Base-by-base conservation (phyloP, 1,140 invertebrate genomes). In the Epicauta chinensis region DNA sequence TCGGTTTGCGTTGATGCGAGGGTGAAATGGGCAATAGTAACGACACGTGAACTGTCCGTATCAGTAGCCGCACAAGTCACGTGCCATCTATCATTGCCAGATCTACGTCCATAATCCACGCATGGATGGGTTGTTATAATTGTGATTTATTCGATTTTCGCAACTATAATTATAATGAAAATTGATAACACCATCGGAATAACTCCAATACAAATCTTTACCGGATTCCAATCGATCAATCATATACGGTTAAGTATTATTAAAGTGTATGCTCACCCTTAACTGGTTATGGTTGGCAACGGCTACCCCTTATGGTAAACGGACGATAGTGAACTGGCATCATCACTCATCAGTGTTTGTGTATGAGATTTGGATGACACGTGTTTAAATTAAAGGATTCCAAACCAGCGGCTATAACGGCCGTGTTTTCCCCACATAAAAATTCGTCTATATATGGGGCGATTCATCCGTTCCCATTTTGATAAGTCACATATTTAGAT, bases 1-100 rank as follows among this genome's bases (percentile, higher is more conserved):
- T 23, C 23, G 4, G 23, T 3, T 23, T 3, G 23, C 7, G 23
- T 23, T 23, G 4, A 23, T 32, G 45, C 17, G 36, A 55, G 38
- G 23, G 15, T 34, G 31, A 34, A 49, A 23, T 23, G 23, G 23
- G 23, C 23, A 23, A 23, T 23, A 23, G 23, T 23, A 23, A 23
- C 4, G 63, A 29, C 63, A 65, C 63, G 63, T 65, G 63, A 63
- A 48, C 59, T 61, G 61, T 63, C 61, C 31, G 53, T 65, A 65
- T 65, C 63, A 63, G 61, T 63, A 55, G 61, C 63, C 63, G 41
- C 63, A 65, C 61, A 38, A 50, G 59, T 51, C 63, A 65, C 63
- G 63, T 63, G 63, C 46, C 55, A 14, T 39, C 59, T 61, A 65
- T 65, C 63, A 43, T 36, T 30, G 16, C 42, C 59, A 63, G 59